Percentiles rank a stretch among this genome's conserved stretches.
Evolutionary conservation across 2,888 invertebrate species (phyloP).

Genomic region (Cephus sareptanus): DNA sequence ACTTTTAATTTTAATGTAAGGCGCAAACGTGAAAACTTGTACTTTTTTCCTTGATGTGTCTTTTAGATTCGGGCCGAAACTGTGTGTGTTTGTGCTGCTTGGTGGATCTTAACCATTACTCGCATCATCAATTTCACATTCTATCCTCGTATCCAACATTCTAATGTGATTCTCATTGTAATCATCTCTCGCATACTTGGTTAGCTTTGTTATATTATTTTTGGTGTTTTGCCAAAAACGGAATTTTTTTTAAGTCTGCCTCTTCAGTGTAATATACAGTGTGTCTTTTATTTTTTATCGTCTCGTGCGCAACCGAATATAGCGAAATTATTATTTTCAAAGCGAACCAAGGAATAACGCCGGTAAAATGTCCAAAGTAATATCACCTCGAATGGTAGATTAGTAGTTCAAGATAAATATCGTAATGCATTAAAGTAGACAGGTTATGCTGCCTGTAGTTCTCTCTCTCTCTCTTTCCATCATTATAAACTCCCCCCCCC

Average conservation of each 20-base stretch:
- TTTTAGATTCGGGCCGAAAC: slow-evolving; percentile 64
- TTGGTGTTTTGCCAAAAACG: slow-evolving; percentile 59
- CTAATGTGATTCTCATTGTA: slow-evolving; percentile 1
- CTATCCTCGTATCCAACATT: not conserved
- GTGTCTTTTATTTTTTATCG: slow-evolving; percentile 37
- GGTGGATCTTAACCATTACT: not conserved
- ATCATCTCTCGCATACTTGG: slow-evolving; percentile 7
- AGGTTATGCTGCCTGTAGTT: slow-evolving; percentile 36
- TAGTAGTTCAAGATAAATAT: slow-evolving; percentile 45
- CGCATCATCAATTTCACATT: not conserved
- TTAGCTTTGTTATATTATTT: slow-evolving; percentile 32
- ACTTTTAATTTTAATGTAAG: slow-evolving; percentile 65
- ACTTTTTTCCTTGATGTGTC: slow-evolving; percentile 65
- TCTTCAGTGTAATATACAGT: slow-evolving; percentile 27
- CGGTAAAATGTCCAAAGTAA: slow-evolving; percentile 55
- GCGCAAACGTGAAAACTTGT: slow-evolving; percentile 66
- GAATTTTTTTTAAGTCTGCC: slow-evolving; percentile 36
- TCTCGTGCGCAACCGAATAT: slow-evolving; percentile 61
- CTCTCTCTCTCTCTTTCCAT: slow-evolving; percentile 19
- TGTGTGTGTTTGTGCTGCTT: slow-evolving; percentile 39
- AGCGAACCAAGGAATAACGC: slow-evolving; percentile 55
- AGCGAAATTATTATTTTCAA: slow-evolving; percentile 44
- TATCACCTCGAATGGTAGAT: slow-evolving; percentile 16
- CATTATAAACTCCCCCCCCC: slow-evolving; percentile 17
- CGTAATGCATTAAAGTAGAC: slow-evolving; percentile 59